These are phyloP conservation scores for Mycetomoellerius zeteki DNA, from an alignment of 1,140 invertebrate species.

Conservation along the genomic window DNA sequence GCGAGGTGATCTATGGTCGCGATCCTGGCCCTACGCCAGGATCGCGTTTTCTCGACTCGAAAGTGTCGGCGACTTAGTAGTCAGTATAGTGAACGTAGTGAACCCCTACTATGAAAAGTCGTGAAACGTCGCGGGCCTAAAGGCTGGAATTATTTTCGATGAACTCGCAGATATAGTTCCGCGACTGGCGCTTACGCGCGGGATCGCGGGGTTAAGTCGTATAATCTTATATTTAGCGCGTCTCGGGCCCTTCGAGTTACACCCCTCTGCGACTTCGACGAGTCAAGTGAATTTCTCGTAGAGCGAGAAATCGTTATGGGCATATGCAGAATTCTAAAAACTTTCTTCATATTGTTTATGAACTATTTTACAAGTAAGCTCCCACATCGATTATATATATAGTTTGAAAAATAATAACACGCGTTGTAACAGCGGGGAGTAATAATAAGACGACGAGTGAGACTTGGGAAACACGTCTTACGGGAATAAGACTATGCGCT, in stretches of 20 bases:
- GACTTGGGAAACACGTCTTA: not conserved
- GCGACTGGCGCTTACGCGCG: constrained; percentile 56
- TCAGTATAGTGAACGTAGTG: constrained; percentile 8
- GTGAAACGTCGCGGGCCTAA: constrained; percentile 63
- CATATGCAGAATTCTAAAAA: not conserved
- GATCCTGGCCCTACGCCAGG: constrained; percentile 65
- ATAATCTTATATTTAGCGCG: constrained; percentile 82
- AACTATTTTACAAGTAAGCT: not conserved
- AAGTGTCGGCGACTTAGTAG: constrained; percentile 54
- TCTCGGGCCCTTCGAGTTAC: constrained; percentile 22
- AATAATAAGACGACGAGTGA: constrained; percentile 10
- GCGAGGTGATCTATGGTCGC: constrained; percentile 65
- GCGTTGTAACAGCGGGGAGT: not conserved
- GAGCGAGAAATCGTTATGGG: constrained; percentile 15
- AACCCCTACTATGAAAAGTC: constrained; percentile 72
- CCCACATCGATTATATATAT: not conserved
- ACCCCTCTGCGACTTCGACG: not conserved
- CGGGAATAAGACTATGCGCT: constrained; percentile 1
- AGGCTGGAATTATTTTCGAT: constrained; percentile 69
- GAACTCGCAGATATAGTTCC: constrained; percentile 64
- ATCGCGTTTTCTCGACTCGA: constrained; percentile 28
- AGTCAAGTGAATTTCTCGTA: not conserved
- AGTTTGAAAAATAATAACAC: not conserved
- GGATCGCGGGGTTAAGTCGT: constrained; percentile 72
- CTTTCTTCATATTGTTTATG: not conserved